Evolutionary conservation across 2,888 invertebrate genomes (phyloP), one percentile per base, ranked within the genome.

Genomic region (Tenthredo distinguenda): DNA sequence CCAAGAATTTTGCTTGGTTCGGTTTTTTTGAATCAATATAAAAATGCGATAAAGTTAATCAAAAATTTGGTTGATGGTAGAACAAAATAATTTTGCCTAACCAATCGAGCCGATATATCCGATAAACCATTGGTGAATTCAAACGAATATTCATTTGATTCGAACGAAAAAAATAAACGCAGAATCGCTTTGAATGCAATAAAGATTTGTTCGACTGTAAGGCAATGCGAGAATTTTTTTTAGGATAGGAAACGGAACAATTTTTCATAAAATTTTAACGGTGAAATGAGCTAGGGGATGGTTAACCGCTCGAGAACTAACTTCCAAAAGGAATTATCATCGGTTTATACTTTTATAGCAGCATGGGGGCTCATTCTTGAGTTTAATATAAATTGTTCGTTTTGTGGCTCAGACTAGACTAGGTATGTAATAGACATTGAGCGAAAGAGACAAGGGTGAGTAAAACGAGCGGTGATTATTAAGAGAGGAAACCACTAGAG

Each of bases 341-440:
- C 62, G 68, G 68, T 68, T 74, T 31, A 74, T 50, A 31, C 31
- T 81, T 81, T 81, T 81, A 81, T 40, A 43, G 18, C 18, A 65
- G 47, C 83, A 68, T 68, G 47, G 68, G 83, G 83, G 68, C 68
- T 68, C 83, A 68, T 68, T 83, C 83, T 71, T 71, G 18, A 47
- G n/a, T 83, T 58, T 31, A 83, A 83, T 83, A 68, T 68, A 71
- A 83, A 83, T 83, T 83, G 34, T 83, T 31, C 47, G 26, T 62
- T 43, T 68, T 71, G 81, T 50, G 37, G n/a, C 76, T 6, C 4
- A 43, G 5, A 40, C 6, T 71, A 31, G n/a, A 55, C 6, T 55
- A n/a, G 18, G n/a, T 55, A 55, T 7, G n/a, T 18, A 55, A n/a
- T 55, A 55, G 21, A 21, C 4, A 81, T 37, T 4, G n/a, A n/a